Evolutionary conservation across 1,140 invertebrate genomes (phyloP).

Genomic region (Heliconius himera): DNA sequence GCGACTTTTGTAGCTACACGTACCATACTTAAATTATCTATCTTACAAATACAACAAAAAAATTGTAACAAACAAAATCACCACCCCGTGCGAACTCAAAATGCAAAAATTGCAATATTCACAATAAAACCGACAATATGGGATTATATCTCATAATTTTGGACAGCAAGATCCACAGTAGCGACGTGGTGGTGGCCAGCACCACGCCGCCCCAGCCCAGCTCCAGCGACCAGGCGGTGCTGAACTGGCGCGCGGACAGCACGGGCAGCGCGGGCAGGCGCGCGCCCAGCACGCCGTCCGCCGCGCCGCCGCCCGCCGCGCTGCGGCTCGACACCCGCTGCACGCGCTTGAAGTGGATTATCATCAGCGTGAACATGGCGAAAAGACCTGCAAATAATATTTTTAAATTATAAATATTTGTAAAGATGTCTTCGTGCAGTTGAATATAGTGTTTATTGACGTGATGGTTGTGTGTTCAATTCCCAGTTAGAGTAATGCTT

Average conservation of each 20-base stretch:
- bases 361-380: slow-evolving; percentile 93
- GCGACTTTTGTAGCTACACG: not conserved
- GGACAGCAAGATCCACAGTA: slow-evolving; percentile 93
- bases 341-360: slow-evolving; percentile 93
- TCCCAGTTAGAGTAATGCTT: not conserved
- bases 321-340: slow-evolving; percentile 84
- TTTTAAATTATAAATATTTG: not conserved
- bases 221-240: slow-evolving; percentile 91
- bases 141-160: slow-evolving; percentile 95
- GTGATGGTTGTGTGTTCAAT: not conserved
- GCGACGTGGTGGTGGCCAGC: slow-evolving; percentile 88
- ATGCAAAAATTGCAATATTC: slow-evolving; percentile 24
- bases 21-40: slow-evolving; percentile 79
- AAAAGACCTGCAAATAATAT: slow-evolving; percentile 88
- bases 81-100: slow-evolving; percentile 23
- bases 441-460: no score
- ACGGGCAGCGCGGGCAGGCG: slow-evolving; percentile 64
- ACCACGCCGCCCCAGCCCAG: slow-evolving; percentile 92
- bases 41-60: slow-evolving; percentile 85
- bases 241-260: slow-evolving; percentile 87
- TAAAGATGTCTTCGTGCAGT: no score
- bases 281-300: slow-evolving; percentile 86
- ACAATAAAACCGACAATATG: slow-evolving; percentile 85
- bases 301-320: slow-evolving; percentile 82
- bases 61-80: not conserved